phyloP scores from a whole-genome alignment of 2,797 vertebrate genomes.

The Pseudochirops cupreus region DNA sequence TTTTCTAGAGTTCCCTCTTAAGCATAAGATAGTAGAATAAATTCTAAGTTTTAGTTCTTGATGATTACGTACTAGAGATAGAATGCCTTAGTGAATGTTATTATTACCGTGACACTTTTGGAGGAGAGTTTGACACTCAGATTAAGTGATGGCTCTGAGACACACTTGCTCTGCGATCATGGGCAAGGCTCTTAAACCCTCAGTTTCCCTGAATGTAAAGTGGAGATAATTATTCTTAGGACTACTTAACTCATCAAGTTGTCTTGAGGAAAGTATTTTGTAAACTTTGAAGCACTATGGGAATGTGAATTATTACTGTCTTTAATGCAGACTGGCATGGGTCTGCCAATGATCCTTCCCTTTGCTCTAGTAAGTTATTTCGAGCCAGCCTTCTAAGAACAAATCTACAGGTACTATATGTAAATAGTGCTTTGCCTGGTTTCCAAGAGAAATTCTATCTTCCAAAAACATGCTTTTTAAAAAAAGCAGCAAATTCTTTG shows the following conservation, averaged over 20 bases:
- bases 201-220: background rate
- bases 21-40: background rate
- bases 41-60: background rate
- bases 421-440: background rate
- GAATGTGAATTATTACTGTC: background rate
- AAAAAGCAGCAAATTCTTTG: constrained; percentile 19
- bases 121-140: background rate
- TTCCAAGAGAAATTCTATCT: background rate
- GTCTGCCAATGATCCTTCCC: background rate
- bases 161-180: background rate
- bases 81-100: background rate
- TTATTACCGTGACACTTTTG: background rate
- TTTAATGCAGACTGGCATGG: background rate
- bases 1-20: background rate
- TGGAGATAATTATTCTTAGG: background rate
- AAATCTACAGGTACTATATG: background rate
- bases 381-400: constrained; percentile 9
- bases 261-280: background rate
- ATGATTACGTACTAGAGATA: background rate
- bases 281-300: background rate
- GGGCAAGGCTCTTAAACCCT: background rate
- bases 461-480: constrained; percentile 9
- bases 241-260: background rate
- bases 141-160: background rate
- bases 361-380: background rate